Base-by-base conservation (phyloP, 2,888 invertebrate species). In the Kuschelorhynchus macadamiae region DNA sequence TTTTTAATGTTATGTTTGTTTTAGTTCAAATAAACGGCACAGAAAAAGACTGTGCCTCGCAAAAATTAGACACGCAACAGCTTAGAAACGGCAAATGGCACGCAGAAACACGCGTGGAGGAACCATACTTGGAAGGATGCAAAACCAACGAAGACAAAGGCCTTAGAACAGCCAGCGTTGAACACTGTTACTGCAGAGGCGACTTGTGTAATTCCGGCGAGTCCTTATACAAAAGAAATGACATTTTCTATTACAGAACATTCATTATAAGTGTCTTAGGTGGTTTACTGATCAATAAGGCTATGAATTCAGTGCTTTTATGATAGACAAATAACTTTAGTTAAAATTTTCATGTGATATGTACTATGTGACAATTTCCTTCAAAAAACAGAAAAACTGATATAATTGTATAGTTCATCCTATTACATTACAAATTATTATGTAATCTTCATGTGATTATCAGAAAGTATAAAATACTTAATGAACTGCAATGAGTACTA, bases 171-270 rank as follows among this genome's bases (percentile, higher is more conserved):
- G 86, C 88, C 20, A 86, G 87, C 39, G 86, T 89, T 0, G 87
- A 88, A 84, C 90, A 91, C 81, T 95, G 94, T 81, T 94, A 92
- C 81, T 95, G 94, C 78, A 87, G 89, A 36, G 87, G 87, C 44
- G 86, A 91, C 77, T 85, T 93, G 42, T 95, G 94, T 84, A 95
- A 94, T 82, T 36, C 64, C 17, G 65, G 52, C 39, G 36, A 52
- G 36, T 9, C 21, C 14, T 18, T 39, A 17, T 21, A 21, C 20
- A 20, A 36, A 12, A 0, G 8, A 50, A 36, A 16, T 20, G 5
- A 33, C 2, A 18, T 18, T n/a, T 36, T 18, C 36, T 33, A 18
- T 39, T 52, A 52, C 8, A 36, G 36, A 18, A 33, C 36, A 21
- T 36, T 50, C 1, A 11, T 33, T 5, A 12, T 50, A 9, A 39